Conservation (phyloP, 2,797 vertebrate species). For the Ctenopoma kingsleyae region DNA sequence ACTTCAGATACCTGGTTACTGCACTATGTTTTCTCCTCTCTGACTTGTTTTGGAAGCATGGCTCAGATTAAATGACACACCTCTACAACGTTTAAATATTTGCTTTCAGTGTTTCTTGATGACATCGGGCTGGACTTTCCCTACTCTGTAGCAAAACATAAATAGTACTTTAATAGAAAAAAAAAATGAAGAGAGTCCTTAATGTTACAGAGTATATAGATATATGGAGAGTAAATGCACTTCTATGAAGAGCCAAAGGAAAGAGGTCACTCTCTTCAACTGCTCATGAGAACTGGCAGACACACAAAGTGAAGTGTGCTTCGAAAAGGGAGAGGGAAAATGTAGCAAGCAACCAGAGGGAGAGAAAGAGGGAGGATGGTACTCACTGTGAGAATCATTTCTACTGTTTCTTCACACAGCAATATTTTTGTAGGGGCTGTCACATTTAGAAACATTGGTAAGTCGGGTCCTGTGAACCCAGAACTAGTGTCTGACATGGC, state of each 20-base stretch:
- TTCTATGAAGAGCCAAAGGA: slow-evolving; percentile 46
- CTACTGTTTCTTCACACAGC: slow-evolving; percentile 70
- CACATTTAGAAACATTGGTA: slow-evolving; percentile 74
- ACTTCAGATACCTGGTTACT: too few species aligned
- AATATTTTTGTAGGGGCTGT: slow-evolving; percentile 74
- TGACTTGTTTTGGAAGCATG: too few species aligned
- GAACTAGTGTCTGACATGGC: slow-evolving; percentile 61
- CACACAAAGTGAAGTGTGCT: slow-evolving; percentile 58
- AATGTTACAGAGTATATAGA: slow-evolving; percentile 39
- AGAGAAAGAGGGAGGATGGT: slow-evolving; percentile 60
- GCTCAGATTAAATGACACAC: too few species aligned
- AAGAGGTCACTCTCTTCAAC: slow-evolving; percentile 56
- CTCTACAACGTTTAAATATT: too few species aligned
- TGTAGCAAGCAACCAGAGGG: slow-evolving; percentile 56
- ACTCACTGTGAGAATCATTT: slow-evolving; percentile 79
- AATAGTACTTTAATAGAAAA: background rate
- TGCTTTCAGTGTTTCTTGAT: slow-evolving; percentile 21
- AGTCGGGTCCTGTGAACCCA: slow-evolving; percentile 59
- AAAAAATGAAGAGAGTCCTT: slow-evolving; percentile 11
- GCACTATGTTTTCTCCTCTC: too few species aligned
- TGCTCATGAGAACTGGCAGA: slow-evolving; percentile 66
- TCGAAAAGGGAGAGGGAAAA: slow-evolving; percentile 53
- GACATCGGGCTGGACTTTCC: slow-evolving; percentile 30
- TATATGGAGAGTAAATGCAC: slow-evolving; percentile 47
- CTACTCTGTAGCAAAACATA: slow-evolving; percentile 31